Evolutionary conservation across 2,797 vertebrate species (phyloP).

Genomic region (Saxicola maurus): DNA sequence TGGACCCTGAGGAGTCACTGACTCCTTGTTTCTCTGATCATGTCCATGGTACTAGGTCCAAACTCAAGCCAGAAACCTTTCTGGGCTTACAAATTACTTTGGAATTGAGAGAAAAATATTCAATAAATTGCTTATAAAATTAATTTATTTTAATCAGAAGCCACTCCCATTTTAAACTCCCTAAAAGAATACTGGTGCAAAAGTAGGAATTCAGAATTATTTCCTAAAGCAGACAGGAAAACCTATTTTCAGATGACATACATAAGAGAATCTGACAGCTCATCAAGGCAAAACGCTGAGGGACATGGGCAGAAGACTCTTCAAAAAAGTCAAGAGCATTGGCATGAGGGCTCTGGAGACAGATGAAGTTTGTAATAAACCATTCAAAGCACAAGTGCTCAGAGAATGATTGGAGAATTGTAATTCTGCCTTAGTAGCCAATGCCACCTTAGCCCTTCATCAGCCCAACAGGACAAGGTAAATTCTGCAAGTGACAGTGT

Average conservation of each 20-base stretch:
- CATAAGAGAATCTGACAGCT: not conserved
- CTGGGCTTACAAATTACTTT: not conserved
- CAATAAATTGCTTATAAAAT: not conserved
- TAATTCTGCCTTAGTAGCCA: not conserved
- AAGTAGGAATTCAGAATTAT: not conserved
- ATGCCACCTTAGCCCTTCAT: not conserved
- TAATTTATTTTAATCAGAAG: not conserved
- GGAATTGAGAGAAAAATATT: not conserved
- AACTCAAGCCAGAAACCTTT: not conserved
- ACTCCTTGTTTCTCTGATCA: not conserved
- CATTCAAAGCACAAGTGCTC: not conserved
- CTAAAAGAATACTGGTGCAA: not conserved
- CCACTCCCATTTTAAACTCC: not conserved
- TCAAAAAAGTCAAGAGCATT: not conserved
- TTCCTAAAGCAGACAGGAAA: not conserved
- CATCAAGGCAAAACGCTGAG: not conserved
- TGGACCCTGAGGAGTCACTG: not conserved
- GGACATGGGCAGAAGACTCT: not conserved
- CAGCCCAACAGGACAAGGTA: not conserved
- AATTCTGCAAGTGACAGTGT: not conserved
- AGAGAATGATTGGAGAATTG: not conserved
- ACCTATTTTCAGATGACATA: not conserved
- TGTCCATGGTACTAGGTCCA: not conserved
- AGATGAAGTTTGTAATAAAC: not conserved
- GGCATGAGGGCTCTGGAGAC: not conserved